Base-by-base conservation (phyloP, 2,797 vertebrate species). In the Lacerta bilineata region DNA sequence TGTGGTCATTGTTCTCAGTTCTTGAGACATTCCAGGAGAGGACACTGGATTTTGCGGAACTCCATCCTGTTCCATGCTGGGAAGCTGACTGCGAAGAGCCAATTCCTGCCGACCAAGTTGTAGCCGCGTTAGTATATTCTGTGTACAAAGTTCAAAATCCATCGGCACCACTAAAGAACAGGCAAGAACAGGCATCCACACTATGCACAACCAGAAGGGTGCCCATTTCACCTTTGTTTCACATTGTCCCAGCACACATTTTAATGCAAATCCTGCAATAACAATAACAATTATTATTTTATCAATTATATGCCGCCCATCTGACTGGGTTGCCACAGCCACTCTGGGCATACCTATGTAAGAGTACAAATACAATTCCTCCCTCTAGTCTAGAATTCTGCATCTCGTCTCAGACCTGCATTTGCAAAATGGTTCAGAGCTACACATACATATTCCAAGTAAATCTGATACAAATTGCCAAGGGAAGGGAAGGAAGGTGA, bases 1-100 rank as follows among this genome's bases (percentile, higher is more conserved):
- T 96, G 98, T 98, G 41, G 98, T 99, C 99, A 99, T 99, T 94
- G 98, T 99, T 94, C 99, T 98, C 93, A 98, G 97, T 78, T 99
- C 99, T 95, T 99, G 98, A 95, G 98, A 97, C 98, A 99, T 98
- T 92, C 98, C 97, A 17, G 98, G 98, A 88, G 99, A 99, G 78
- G 98, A 98, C 83, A 99, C 98, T 0, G 98, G 97, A 96, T 99
- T 99, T 46, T 97, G 98, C 93, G 98, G 97, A 88, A 97, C 96
- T 64, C 98, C 97, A 15, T 99, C 99, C 95, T 98, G 98, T 93
- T 99, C 99, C 98, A 99, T 98, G 87, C 97, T 97, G 27, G 99
- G 98, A 91, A 99, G 96, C 96, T 99, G 99, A 96, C 98, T 99
- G 89, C 99, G 98, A 74, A 99, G 97, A 93, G 98, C 98, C 87